Conservation (phyloP, 1,140 invertebrate species). For the Papilio machaon region DNA sequence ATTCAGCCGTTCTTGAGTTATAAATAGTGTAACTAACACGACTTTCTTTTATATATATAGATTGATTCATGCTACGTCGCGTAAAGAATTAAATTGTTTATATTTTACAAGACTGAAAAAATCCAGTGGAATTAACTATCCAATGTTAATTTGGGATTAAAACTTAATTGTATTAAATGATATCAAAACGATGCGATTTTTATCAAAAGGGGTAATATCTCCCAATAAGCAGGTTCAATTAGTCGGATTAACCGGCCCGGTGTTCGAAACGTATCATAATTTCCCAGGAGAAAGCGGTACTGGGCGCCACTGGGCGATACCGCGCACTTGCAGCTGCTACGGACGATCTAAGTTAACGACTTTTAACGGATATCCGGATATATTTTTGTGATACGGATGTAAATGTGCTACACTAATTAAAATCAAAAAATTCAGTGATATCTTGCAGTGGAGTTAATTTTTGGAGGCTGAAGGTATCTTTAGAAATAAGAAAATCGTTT, state of each 20-base stretch:
- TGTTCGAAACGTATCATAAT: constrained; percentile 4
- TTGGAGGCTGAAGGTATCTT: too few species aligned
- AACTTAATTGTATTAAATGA: constrained; percentile 1
- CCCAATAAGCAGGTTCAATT: background rate
- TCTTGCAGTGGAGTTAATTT: too few species aligned
- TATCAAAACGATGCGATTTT: background rate
- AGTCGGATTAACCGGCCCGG: background rate
- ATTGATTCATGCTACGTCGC: too few species aligned
- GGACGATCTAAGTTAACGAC: background rate
- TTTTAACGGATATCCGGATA: background rate
- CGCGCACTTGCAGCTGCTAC: background rate
- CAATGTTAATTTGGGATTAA: background rate
- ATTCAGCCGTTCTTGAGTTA: too few species aligned
- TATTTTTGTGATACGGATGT: background rate
- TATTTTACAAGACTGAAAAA: background rate
- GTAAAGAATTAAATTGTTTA: too few species aligned
- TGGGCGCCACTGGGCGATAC: background rate
- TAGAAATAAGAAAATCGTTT: too few species aligned
- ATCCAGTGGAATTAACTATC: background rate
- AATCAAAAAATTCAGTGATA: too few species aligned
- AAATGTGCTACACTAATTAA: too few species aligned
- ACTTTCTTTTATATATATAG: background rate
- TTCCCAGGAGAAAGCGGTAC: background rate
- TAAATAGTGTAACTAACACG: too few species aligned
- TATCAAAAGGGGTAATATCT: constrained; percentile 14